Evolutionary conservation across 2,113 vertebrate species (phyloP).

Genomic region (Mesitornis unicolor): DNA sequence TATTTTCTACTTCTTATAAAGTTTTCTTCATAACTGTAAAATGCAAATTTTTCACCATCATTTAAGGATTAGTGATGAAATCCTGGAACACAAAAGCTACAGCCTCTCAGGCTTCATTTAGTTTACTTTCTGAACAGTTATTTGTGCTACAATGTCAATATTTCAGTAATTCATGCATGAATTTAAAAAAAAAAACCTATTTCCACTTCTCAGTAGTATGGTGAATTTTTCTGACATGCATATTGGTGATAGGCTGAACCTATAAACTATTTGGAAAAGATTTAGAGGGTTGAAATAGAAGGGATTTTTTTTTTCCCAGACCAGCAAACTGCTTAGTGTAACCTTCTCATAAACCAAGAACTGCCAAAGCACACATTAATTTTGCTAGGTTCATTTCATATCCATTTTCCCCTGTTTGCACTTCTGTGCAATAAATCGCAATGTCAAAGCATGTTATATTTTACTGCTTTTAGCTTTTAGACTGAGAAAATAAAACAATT

Average conservation of each 20-base stretch:
- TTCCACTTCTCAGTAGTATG: not conserved
- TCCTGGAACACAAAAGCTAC: not conserved
- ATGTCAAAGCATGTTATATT: not conserved
- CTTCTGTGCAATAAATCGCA: conserved; percentile 12
- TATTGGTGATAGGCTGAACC: not conserved
- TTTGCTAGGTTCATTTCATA: not conserved
- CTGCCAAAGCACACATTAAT: conserved; percentile 16
- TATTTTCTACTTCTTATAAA: not conserved
- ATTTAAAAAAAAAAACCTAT: not conserved
- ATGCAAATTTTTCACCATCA: not conserved
- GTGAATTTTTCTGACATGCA: not conserved
- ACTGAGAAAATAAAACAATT: not conserved
- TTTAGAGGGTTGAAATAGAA: not conserved
- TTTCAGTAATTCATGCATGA: conserved; percentile 31
- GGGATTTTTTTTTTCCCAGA: not conserved
- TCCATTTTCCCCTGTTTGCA: not conserved
- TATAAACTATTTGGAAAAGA: not conserved
- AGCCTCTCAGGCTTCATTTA: not conserved
- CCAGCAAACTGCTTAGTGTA: not conserved
- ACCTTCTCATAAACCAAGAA: not conserved
- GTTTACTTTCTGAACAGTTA: conserved; percentile 1
- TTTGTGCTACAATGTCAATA: not conserved
- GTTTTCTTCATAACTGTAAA: not conserved
- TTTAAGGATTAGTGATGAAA: not conserved
- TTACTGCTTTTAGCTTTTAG: conserved; percentile 26